phyloP scores from a whole-genome alignment of 2,797 vertebrate genomes.

The Leptodactylus fallax region DNA sequence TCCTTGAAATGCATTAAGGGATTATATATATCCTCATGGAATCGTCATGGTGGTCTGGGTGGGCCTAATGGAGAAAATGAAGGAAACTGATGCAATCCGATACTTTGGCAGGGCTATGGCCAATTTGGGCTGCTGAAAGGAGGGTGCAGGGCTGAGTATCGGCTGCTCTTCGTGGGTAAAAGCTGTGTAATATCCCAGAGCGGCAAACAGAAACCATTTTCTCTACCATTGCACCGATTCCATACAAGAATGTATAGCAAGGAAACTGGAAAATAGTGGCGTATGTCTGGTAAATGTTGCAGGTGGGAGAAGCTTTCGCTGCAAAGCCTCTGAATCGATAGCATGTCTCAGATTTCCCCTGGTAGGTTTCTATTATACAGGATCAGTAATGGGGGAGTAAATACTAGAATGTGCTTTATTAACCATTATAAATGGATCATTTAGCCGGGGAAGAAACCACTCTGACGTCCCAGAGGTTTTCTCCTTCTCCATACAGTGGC shows the following conservation, averaged over 20 bases:
- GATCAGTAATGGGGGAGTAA: neutral
- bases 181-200: neutral
- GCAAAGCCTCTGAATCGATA: neutral
- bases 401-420: slow-evolving; percentile 28
- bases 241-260: no score
- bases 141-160: neutral
- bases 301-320: neutral
- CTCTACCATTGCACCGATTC: neutral
- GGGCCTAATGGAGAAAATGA: no score
- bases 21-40: no score
- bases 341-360: neutral
- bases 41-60: no score
- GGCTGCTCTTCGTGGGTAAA: neutral
- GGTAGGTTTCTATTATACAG: neutral
- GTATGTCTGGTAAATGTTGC: slow-evolving; percentile 4
- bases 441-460: neutral
- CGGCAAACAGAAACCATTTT: neutral
- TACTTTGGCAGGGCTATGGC: no score
- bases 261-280: neutral
- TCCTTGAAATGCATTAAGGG: no score
- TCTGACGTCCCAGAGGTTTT: neutral
- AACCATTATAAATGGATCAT: slow-evolving; percentile 14
- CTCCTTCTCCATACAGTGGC: neutral
- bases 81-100: no score
- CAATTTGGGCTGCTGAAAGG: neutral